These are phyloP conservation scores for Ooceraea biroi DNA, from an alignment of 1,140 invertebrate species.

Conservation along the genomic window DNA sequence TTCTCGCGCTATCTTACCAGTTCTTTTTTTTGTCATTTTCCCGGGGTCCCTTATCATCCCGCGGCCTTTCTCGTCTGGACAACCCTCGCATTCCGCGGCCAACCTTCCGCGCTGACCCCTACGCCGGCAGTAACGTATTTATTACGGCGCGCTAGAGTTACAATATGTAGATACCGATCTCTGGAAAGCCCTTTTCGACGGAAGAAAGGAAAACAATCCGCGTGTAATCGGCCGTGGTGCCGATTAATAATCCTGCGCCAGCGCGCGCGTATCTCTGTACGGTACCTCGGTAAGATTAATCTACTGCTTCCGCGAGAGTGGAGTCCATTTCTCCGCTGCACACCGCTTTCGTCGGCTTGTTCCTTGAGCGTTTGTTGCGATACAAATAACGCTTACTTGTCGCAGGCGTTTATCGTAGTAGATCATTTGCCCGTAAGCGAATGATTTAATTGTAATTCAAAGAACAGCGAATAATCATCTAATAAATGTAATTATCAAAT, in stretches of 20 bases:
- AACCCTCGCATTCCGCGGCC: slow-evolving; percentile 27
- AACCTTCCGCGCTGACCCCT: slow-evolving; percentile 51
- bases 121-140: slow-evolving; percentile 53
- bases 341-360: background rate
- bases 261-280: slow-evolving; percentile 19
- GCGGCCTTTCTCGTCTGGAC: background rate
- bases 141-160: slow-evolving; percentile 52
- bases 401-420: slow-evolving; percentile 1
- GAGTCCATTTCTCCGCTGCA: background rate
- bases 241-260: slow-evolving; percentile 47
- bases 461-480: background rate
- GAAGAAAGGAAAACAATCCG: slow-evolving; percentile 22
- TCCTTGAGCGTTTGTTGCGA: background rate
- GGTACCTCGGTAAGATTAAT: slow-evolving; percentile 44
- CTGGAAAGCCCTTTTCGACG: slow-evolving; percentile 1
- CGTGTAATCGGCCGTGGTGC: slow-evolving; percentile 39
- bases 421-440: background rate
- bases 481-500: background rate
- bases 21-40: slow-evolving; percentile 11
- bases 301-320: slow-evolving; percentile 25
- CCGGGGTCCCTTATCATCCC: slow-evolving; percentile 34
- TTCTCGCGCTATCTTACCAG: slow-evolving; percentile 5
- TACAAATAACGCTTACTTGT: slow-evolving; percentile 28
- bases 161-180: slow-evolving; percentile 54
- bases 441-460: background rate